These are phyloP conservation scores for Sylvilagus floridanus DNA, from an alignment of 2,797 vertebrate species.

Conservation along the genomic window DNA sequence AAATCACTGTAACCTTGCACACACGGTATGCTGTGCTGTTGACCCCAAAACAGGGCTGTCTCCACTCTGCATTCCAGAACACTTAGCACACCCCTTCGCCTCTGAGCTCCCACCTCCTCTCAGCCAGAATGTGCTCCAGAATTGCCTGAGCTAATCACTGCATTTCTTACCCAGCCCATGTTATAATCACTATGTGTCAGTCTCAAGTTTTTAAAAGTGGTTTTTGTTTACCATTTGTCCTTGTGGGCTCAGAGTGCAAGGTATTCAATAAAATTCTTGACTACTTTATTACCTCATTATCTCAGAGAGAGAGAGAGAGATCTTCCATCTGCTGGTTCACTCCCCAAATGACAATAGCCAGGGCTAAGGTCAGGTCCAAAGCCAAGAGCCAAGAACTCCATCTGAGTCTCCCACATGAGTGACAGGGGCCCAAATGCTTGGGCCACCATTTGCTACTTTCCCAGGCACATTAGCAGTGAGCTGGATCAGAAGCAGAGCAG, in stretches of 20 bases:
- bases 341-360: too few relatives aligned
- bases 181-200: slow-evolving; percentile 30
- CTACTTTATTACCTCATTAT: background rate
- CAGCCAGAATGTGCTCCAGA: background rate
- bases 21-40: fast-evolving
- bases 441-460: too few relatives aligned
- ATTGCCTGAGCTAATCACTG: background rate
- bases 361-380: too few relatives aligned
- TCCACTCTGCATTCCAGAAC: background rate
- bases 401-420: too few relatives aligned
- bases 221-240: background rate
- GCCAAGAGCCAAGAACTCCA: too few relatives aligned
- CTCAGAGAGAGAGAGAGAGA: background rate
- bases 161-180: background rate
- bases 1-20: background rate
- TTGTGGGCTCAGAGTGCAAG: background rate
- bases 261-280: background rate
- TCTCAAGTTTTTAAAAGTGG: background rate
- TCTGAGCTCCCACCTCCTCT: background rate
- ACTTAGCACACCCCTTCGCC: background rate
- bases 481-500: too few relatives aligned
- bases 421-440: too few relatives aligned
- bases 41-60: background rate
- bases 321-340: too few relatives aligned
- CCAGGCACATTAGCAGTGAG: too few relatives aligned